A percentile compares a stretch with the other conserved stretches of the same genome.
Evolutionary conservation across 1,140 invertebrate genomes (phyloP).

Genomic region (Euura saliciscinereae): DNA sequence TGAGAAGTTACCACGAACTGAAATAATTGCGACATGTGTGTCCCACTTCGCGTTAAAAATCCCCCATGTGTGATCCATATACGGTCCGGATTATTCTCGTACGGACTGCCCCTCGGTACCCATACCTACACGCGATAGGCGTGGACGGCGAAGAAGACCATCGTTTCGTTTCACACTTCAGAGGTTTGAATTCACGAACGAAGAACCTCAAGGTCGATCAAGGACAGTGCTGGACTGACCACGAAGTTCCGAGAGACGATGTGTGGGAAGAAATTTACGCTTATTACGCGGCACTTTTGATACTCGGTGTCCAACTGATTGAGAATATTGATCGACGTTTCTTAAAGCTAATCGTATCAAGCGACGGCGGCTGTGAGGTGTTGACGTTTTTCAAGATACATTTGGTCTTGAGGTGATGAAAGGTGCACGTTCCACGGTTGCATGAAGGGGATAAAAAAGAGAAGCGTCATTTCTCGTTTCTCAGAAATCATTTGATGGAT

Average conservation of each 20-base stretch:
- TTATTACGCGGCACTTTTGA: not conserved
- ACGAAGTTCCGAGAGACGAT: too few species aligned
- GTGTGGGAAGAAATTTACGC: not conserved
- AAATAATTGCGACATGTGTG: slow-evolving; percentile 12
- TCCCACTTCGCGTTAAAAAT: not conserved
- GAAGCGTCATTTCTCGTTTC: too few species aligned
- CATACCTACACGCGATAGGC: not conserved
- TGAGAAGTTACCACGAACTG: not conserved
- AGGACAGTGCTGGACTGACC: not conserved
- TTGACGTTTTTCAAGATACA: too few species aligned
- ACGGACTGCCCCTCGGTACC: slow-evolving; percentile 10
- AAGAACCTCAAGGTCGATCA: not conserved
- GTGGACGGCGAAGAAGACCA: not conserved
- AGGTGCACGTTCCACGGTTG: too few species aligned
- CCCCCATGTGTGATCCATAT: not conserved
- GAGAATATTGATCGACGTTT: not conserved
- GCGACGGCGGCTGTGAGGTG: not conserved
- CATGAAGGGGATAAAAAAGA: too few species aligned
- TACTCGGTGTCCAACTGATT: not conserved
- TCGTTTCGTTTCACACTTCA: not conserved
- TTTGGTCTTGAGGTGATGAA: too few species aligned
- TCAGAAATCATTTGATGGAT: too few species aligned
- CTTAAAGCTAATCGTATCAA: not conserved
- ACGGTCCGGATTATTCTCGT: slow-evolving; percentile 6
- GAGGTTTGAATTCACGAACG: not conserved